Evolutionary conservation across 2,797 vertebrate species (phyloP), one percentile per base, ranked within the genome.

Genomic region (Carduelis carduelis): DNA sequence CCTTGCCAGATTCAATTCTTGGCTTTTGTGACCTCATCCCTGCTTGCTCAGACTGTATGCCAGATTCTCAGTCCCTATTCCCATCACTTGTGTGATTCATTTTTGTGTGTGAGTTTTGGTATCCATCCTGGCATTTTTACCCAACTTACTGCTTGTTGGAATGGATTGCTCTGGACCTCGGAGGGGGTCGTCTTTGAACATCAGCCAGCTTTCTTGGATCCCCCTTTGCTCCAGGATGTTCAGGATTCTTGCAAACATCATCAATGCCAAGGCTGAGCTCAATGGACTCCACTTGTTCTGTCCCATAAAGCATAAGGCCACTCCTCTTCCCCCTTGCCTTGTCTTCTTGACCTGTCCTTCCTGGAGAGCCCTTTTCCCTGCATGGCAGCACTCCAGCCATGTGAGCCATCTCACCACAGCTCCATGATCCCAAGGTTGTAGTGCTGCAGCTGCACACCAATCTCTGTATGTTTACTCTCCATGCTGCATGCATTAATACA

Each of bases 391-490:
- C 52, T 70, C 18, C 49, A 77, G 61, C 44, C 11, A 0, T 16
- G n/a, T 35, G 47, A 77, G 26, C 76, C 41, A 4, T 47, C 65
- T 71, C 56, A 34, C 27, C 41, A 41, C 2, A 4, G 32, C 41
- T 87, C n/a, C 0, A 0, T 16, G 26, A 26, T 56, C 27, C 64
- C 52, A 14, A 5, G 34, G 17, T 1, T 47, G 28, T 72, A 68
- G 28, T 32, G 26, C 39, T 70, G 16, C 35, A 76, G 4, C 55
- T 87, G 61, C 43, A 34, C 30, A 16, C 27, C 0, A 0, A 0
- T 75, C 10, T 83, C 32, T 28, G 56, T 11, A 1, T 4, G 7
- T 39, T 77, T 88, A 3, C 56, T 70, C 6, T 59, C 5, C 2
- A 1, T 59, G 55, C 56, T 89, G 53, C 20, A 2, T 47, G n/a